Base-by-base conservation (phyloP, 2,888 invertebrate genomes). In the Andrena trimmerana region DNA sequence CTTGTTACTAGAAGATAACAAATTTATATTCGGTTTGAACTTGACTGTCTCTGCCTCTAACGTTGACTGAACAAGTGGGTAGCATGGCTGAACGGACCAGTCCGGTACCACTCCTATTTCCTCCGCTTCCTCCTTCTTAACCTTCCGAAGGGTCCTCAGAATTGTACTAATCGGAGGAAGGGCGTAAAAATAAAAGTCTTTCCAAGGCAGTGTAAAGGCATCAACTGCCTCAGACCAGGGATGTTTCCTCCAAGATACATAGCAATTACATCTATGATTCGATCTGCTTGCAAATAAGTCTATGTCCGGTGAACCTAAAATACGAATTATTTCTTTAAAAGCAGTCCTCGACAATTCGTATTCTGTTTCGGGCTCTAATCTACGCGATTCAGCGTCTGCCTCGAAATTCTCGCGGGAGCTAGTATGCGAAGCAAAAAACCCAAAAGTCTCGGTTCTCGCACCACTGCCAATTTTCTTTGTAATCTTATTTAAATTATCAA, bases 151-250 rank as follows among this genome's bases (percentile, higher is more conserved):
- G 10, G 54, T 29, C 48, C 24, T 62, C 10, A 65, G 1, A 1
- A 70, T 65, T 1, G 65, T 24, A 0, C 33, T 29, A 31, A 77
- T 65, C 13, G 48, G 50, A 7, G 69, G 29, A 29, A 29, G 3
- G 29, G 29, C 29, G 31, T 76, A 76, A 16, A 69, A 76, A 0
- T 20, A 31, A n/a, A 20, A 48, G 0, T 66, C 24, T 13, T 10
- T 57, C 52, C 66, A 66, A 8, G 3, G 0, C 0, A 77, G 0
- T 0, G 89, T 88, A 57, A 91, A 90, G 0, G 89, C 88, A 67
- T 90, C 89, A 2, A 88, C 73, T 13, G 63, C 10, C 10, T 50
- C 2, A 0, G 42, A 24, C 0, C 67, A 29, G 24, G 75, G 59
- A 6, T 80, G 70, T 0, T 29, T 63, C 1, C 8, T 65, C 50